Conservation (phyloP, 1,140 invertebrate species). For the Drosophila rhopaloa region DNA sequence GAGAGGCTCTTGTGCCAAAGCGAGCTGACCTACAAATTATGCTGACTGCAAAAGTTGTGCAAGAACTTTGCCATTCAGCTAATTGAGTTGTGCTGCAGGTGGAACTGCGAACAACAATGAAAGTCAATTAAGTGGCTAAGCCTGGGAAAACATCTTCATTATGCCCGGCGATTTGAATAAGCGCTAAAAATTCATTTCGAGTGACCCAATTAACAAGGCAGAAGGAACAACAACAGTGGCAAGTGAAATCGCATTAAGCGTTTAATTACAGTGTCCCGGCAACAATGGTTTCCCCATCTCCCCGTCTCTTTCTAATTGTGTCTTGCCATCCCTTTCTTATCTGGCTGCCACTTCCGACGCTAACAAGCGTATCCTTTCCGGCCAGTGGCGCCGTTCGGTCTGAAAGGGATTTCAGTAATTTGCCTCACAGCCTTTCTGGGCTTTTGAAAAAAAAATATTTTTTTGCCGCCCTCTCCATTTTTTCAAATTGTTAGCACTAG, state of each 20-base stretch:
- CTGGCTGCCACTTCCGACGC: constrained; percentile 63
- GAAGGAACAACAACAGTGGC: constrained; percentile 16
- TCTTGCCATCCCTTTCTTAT: constrained; percentile 17
- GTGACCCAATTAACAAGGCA: constrained; percentile 68
- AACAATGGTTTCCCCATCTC: constrained; percentile 10
- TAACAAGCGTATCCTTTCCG: constrained; percentile 78
- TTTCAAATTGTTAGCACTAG: constrained; percentile 9
- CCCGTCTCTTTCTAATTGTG: constrained; percentile 12
- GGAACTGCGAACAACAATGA: constrained; percentile 44
- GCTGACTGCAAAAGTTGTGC: constrained; percentile 59
- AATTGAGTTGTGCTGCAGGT: constrained; percentile 71
- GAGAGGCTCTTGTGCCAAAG: constrained; percentile 25
- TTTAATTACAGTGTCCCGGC: constrained; percentile 47
- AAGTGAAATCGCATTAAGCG: constrained; percentile 54
- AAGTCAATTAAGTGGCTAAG: constrained; percentile 76
- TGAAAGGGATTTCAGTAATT: constrained; percentile 56
- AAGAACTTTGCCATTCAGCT: constrained; percentile 47
- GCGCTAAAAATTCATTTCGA: constrained; percentile 64
- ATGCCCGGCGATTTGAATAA: constrained; percentile 71
- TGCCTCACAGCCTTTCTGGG: constrained; percentile 8
- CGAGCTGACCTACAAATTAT: constrained; percentile 72
- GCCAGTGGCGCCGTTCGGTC: constrained; percentile 43
- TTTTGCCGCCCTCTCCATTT: constrained; percentile 4
- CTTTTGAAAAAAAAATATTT: constrained; percentile 14
- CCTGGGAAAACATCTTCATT: constrained; percentile 54